Evolutionary conservation across 2,797 vertebrate species (phyloP).

Genomic region (Spondyliosoma cantharus): DNA sequence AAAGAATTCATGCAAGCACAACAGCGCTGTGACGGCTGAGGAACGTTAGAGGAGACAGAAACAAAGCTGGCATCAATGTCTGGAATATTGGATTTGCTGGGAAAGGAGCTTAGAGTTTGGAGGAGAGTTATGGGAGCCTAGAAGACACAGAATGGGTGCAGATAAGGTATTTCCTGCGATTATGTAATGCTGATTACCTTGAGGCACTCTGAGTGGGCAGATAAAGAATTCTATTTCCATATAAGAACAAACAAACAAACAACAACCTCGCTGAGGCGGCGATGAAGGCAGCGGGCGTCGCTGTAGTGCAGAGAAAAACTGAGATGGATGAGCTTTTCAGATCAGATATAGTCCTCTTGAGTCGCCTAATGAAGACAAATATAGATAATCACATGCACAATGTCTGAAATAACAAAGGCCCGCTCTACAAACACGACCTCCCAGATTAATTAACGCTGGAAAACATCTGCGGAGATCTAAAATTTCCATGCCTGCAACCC

Average conservation of each 20-base stretch:
- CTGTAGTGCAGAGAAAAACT: constrained; percentile 79
- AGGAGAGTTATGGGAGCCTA: constrained; percentile 38
- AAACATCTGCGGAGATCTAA: constrained; percentile 19
- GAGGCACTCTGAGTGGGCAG: constrained; percentile 61
- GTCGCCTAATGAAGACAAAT: not conserved
- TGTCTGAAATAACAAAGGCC: not conserved
- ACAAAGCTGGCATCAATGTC: constrained; percentile 72
- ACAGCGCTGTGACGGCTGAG: constrained; percentile 38
- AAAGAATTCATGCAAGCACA: constrained; percentile 9
- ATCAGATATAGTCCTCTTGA: not conserved
- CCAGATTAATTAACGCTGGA: constrained; percentile 12
- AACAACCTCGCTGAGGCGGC: constrained; percentile 83
- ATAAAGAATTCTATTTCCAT: constrained; percentile 49
- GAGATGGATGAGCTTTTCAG: constrained; percentile 62
- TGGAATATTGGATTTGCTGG: not conserved
- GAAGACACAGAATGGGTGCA: constrained; percentile 81
- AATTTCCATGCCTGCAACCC: not conserved
- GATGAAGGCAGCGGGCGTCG: constrained; percentile 79
- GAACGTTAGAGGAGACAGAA: constrained; percentile 78
- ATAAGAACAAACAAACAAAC: constrained; percentile 77
- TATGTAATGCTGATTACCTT: constrained; percentile 63
- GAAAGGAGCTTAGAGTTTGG: constrained; percentile 67
- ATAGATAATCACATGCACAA: constrained; percentile 1
- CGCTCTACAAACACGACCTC: constrained; percentile 9
- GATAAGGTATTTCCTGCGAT: constrained; percentile 81